Evolutionary conservation across 2,888 invertebrate genomes (phyloP).

Genomic region (Ecdyonurus torrentis): DNA sequence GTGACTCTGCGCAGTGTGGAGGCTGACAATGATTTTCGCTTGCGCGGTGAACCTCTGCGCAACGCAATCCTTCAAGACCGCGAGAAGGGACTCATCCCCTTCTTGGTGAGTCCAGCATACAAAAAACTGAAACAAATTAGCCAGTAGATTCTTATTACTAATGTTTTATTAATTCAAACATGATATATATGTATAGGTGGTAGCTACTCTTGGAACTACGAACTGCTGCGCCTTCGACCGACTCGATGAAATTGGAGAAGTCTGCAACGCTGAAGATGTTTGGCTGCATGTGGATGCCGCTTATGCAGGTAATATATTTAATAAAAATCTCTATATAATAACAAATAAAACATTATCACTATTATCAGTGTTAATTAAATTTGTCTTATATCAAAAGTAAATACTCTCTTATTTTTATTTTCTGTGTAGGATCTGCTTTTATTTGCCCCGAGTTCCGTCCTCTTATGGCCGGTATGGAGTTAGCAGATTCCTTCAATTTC

Average conservation of each 20-base stretch:
- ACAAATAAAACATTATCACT: background rate
- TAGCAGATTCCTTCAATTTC: conserved; percentile 92
- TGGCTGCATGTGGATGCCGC: conserved; percentile 97
- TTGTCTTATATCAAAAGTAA: background rate
- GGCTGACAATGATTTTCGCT: conserved; percentile 49
- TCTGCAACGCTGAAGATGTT: conserved; percentile 56
- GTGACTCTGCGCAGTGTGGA: conserved; percentile 56
- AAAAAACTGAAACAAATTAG: too few relatives aligned
- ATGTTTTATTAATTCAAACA: too few relatives aligned
- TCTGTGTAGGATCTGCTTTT: conserved; percentile 53
- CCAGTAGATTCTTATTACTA: too few relatives aligned
- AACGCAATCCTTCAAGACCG: conserved; percentile 72
- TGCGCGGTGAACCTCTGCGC: conserved; percentile 58
- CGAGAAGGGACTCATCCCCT: conserved; percentile 81
- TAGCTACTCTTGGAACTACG: conserved; percentile 87
- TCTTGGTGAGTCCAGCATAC: conserved; percentile 56
- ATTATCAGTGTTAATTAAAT: background rate
- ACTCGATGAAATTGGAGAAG: conserved; percentile 74
- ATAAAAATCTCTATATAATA: conserved; percentile 3
- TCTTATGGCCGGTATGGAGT: conserved; percentile 73
- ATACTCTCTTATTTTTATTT: too few relatives aligned
- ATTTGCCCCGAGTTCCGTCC: conserved; percentile 93
- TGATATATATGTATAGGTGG: conserved; percentile 42
- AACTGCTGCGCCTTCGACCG: conserved; percentile 90
- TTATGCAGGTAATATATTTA: conserved; percentile 60